Conservation (phyloP, 35 echinoderm and acorn worm species). For the Anneissia japonica region DNA sequence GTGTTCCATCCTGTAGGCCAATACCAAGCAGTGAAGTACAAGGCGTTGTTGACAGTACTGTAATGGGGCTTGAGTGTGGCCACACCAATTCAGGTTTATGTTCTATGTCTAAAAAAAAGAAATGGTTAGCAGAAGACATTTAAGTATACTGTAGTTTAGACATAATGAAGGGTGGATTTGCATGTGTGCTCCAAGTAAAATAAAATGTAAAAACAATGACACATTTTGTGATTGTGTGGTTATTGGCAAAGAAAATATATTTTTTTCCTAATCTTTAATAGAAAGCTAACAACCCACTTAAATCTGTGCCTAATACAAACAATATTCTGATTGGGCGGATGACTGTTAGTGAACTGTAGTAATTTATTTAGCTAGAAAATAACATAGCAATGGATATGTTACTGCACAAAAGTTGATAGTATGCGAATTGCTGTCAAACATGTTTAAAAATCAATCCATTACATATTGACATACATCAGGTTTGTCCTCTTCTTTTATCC, state of each 20-base stretch:
- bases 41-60: conserved; percentile 44
- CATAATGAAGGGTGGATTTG: background rate
- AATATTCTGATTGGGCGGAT: too few species aligned
- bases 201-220: background rate
- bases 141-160: background rate
- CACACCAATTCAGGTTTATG: conserved; percentile 80
- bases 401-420: too few species aligned
- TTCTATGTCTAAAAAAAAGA: conserved; percentile 61
- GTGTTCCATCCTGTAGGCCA: conserved; percentile 64
- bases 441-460: too few species aligned
- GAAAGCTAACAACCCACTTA: too few species aligned
- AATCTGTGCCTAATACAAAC: too few species aligned
- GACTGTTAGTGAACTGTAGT: too few species aligned
- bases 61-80: conserved; percentile 62
- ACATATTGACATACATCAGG: too few species aligned
- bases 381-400: too few species aligned
- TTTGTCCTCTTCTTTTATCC: too few species aligned
- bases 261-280: too few species aligned
- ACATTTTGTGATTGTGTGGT: background rate
- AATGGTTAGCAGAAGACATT: background rate
- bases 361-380: too few species aligned
- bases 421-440: too few species aligned
- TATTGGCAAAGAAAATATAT: background rate
- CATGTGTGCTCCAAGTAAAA: background rate
- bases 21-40: conserved; percentile 73